A percentile compares a stretch with the other conserved stretches of the same genome.
Conservation (phyloP, 2,888 invertebrate species). For the Tachina grossa region DNA sequence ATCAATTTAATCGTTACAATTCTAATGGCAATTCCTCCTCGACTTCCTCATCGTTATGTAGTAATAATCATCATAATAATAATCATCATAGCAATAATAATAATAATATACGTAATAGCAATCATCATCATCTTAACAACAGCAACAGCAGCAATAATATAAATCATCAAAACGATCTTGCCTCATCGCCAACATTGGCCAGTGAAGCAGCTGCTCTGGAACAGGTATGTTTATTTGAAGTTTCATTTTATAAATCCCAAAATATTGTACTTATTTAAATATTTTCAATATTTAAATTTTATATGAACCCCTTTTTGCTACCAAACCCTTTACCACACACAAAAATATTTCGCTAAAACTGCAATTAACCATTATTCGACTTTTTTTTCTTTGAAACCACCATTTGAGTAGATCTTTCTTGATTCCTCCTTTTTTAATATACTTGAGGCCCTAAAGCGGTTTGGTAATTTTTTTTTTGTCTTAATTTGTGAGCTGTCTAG, state of each 20-base stretch:
- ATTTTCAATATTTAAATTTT: not conserved
- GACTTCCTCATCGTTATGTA: slow-evolving; percentile 69
- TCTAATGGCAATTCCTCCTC: slow-evolving; percentile 68
- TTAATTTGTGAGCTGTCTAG: too few relatives aligned
- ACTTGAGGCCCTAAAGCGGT: too few relatives aligned
- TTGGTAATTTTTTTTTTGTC: too few relatives aligned
- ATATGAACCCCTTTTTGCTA: too few relatives aligned
- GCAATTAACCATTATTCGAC: too few relatives aligned
- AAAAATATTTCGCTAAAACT: too few relatives aligned
- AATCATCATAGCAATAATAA: slow-evolving; percentile 70
- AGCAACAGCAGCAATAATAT: slow-evolving; percentile 69
- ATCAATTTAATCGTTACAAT: slow-evolving; percentile 70
- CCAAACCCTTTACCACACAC: too few relatives aligned
- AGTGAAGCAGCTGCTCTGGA: slow-evolving; percentile 80
- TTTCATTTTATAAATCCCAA: not conserved
- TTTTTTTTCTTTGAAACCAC: too few relatives aligned
- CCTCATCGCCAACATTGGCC: slow-evolving; percentile 78
- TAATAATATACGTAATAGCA: slow-evolving; percentile 71
- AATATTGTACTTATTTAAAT: not conserved
- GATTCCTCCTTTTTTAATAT: too few relatives aligned
- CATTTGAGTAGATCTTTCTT: too few relatives aligned
- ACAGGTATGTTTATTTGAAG: slow-evolving; percentile 74
- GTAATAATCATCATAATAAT: slow-evolving; percentile 68
- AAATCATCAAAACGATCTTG: slow-evolving; percentile 73
- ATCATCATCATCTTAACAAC: slow-evolving; percentile 60